Conservation (phyloP, 2,888 invertebrate species). For the Hypsopygia costalis region DNA sequence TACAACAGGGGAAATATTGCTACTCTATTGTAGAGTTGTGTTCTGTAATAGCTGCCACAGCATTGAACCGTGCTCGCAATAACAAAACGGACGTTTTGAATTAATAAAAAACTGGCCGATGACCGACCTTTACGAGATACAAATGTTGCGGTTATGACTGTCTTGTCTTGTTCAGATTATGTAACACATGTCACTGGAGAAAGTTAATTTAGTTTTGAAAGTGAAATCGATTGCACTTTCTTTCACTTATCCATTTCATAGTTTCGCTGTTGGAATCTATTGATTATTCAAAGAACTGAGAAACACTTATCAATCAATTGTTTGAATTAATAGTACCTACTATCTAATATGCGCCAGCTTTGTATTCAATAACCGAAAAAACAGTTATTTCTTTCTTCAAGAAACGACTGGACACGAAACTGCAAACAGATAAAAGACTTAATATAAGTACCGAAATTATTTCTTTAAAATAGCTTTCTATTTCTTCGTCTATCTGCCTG, state of each 20-base stretch:
- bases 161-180: slow-evolving; percentile 71
- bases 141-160: slow-evolving; percentile 66
- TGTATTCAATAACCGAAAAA: neutral
- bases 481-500: neutral
- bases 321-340: slow-evolving; percentile 2
- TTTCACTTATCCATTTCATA: slow-evolving; percentile 74
- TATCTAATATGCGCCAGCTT: neutral
- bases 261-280: slow-evolving; percentile 47
- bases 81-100: slow-evolving; percentile 28
- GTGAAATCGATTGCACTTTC: slow-evolving; percentile 80
- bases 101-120: slow-evolving; percentile 33
- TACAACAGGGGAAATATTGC: no score
- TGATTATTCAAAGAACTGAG: slow-evolving; percentile 35
- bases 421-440: neutral
- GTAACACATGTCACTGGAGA: slow-evolving; percentile 78
- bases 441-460: neutral
- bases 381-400: no score
- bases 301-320: slow-evolving; percentile 14
- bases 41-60: no score
- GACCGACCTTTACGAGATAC: slow-evolving; percentile 64
- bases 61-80: no score
- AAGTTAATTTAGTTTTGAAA: slow-evolving; percentile 81
- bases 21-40: no score
- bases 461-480: neutral
- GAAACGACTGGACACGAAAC: no score